Base-by-base conservation (phyloP, 1,140 invertebrate species). In the Drosophila watanabei region DNA sequence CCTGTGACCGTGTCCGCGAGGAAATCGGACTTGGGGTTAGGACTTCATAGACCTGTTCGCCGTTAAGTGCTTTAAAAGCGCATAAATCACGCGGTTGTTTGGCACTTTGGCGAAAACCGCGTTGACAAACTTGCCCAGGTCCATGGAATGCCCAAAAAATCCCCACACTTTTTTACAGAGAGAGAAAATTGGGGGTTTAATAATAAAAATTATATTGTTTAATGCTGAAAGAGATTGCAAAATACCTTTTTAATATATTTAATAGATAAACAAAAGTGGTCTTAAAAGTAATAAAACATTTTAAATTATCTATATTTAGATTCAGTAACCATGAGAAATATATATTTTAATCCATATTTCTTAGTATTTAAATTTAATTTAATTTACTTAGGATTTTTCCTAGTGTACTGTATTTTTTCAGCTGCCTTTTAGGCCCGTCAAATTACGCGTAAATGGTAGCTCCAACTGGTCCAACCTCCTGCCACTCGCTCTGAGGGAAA, bases 1-100 rank as follows among this genome's bases (percentile, higher is more conserved):
- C 62, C 63, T 68, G 35, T 51, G 46, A 46, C 48, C 59, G 54
- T 51, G 49, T 57, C 64, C 73, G 7, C 35, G 33, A 35, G 57
- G 43, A 59, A 71, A 56, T 45, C 79, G 72, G 80, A 72, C 66
- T 60, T 52, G 58, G 61, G 77, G 52, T 60, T 49, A 54, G 81
- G 78, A 81, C 86, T 90, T 89, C 85, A 89, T 89, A 85, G 81
- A 89, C 86, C 88, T 85, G 81, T 66, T 66, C 52, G 70, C 81
- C 75, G 86, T 79, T 89, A 90, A 89, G 85, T 89, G 85, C 85
- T 89, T 89, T 89, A 89, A 89, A 89, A 89, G 85, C 86, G 85
- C 85, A 89, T 89, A 89, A 89, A 89, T 90, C 86, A 89, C 85
- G 85, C 85, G 85, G 85, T 90, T 89, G 87, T 78, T 85, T 77